Evolutionary conservation across 2,888 invertebrate species (phyloP), one percentile per base, ranked within the genome.

Genomic region (Andrena flavipes): DNA sequence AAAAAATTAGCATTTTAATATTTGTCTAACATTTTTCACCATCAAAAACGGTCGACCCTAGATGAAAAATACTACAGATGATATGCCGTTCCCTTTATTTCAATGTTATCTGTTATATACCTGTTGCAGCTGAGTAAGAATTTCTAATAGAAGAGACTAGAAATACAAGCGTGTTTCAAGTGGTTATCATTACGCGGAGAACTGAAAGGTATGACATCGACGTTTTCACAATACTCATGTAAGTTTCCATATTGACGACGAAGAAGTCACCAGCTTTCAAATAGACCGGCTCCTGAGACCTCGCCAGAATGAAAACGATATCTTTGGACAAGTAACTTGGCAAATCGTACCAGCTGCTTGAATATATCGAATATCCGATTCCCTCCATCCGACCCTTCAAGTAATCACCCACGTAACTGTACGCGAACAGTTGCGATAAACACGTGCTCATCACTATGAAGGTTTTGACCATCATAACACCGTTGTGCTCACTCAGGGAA

Each of bases 361-460:
- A 16, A 10, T 78, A 79, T 16, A 23, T 4, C 8, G 64, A 51
- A 6, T 70, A 10, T 2, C 64, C 69, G 29, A 79, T 60, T 5
- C 48, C 10, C n/a, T 64, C 64, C 49, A 70, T 64, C 42, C 59
- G 78, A 23, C n/a, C 10, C n/a, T 56, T 78, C 4, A 77, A 68
- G 29, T 79, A 77, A 4, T 79, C 68, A 8, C 79, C 70, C 3
- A 78, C 51, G 64, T 80, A 80, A n/a, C 79, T 69, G 20, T 79
- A 77, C 1, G 29, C 56, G 4, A 69, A 77, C 29, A 79, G 1
- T 30, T 79, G 79, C 1, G n/a, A 0, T 35, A 77, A 16, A 1
- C 77, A n/a, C 0, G 35, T 64, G 26, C 0, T 35, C 26, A 63
- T 4, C 2, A 68, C 30, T 1, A 33, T 6, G 6, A 80, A 54